Evolutionary conservation across 2,113 vertebrate genomes (phyloP).

Genomic region (Gyps fulvus): DNA sequence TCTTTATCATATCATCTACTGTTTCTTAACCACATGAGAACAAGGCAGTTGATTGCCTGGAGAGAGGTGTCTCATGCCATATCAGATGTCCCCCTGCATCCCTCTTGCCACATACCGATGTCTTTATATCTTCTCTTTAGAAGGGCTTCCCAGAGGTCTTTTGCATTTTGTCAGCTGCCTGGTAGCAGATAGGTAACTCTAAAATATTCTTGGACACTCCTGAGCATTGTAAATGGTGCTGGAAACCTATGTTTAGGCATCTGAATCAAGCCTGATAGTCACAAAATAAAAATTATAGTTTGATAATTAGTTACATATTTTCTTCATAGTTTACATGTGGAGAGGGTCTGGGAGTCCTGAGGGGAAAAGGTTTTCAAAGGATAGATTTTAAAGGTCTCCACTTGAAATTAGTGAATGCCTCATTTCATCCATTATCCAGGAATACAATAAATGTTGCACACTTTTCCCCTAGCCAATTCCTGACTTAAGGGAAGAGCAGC

Average conservation of each 20-base stretch:
- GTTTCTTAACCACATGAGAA: background rate
- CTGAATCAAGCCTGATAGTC: background rate
- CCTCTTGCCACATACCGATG: background rate
- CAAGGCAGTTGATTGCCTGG: background rate
- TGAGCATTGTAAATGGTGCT: background rate
- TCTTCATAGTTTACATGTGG: background rate
- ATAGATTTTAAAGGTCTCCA: background rate
- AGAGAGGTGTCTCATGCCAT: background rate
- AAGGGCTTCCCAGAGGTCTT: background rate
- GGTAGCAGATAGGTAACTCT: background rate
- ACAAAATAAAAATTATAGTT: background rate
- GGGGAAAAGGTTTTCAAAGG: background rate
- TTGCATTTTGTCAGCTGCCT: background rate
- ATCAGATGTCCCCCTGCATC: background rate
- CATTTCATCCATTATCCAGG: background rate
- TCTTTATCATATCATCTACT: background rate
- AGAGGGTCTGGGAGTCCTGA: accelerated
- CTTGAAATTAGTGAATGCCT: background rate
- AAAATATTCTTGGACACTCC: background rate
- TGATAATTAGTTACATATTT: background rate
- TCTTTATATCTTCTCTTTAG: too few relatives aligned
- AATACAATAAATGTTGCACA: background rate
- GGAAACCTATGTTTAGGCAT: background rate
- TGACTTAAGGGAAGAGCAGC: background rate
- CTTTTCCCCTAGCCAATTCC: background rate